Evolutionary conservation across 2,888 invertebrate genomes (phyloP).

Genomic region (Taphrorychus bicolor): DNA sequence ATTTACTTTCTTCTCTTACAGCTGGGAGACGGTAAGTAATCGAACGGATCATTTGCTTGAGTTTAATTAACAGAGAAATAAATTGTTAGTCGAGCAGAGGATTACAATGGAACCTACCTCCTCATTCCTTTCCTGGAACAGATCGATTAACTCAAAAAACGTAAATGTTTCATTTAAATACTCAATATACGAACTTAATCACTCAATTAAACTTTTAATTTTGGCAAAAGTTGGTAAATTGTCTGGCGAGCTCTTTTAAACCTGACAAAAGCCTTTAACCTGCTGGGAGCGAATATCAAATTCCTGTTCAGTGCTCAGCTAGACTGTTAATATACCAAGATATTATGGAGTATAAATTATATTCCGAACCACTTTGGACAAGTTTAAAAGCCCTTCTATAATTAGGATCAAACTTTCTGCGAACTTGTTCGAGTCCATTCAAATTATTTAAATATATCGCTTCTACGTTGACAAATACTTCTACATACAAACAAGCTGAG

Average conservation of each 20-base stretch:
- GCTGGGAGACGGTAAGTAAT: neutral
- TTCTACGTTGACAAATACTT: neutral
- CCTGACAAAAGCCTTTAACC: slow-evolving; percentile 31
- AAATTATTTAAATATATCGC: neutral
- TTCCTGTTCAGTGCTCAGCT: slow-evolving; percentile 15
- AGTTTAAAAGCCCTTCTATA: slow-evolving; percentile 22
- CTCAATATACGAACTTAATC: neutral
- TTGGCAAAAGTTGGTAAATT: slow-evolving; percentile 9
- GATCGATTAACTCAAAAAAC: too few relatives aligned
- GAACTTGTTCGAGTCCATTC: slow-evolving; percentile 12
- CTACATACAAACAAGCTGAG: neutral
- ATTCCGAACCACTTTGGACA: slow-evolving; percentile 23
- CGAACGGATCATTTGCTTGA: neutral
- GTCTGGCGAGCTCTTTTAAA: slow-evolving; percentile 14
- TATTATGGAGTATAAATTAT: slow-evolving; percentile 28
- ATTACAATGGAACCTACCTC: neutral
- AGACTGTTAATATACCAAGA: slow-evolving; percentile 30
- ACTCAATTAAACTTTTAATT: slow-evolving; percentile 16
- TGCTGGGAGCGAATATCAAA: slow-evolving; percentile 23
- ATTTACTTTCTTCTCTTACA: too few relatives aligned
- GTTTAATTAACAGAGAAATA: slow-evolving; percentile 3
- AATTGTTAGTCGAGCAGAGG: neutral
- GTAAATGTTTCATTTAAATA: neutral
- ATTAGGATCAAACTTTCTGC: slow-evolving; percentile 20
- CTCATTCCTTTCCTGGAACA: neutral